Evolutionary conservation across 2,888 invertebrate genomes (phyloP).

Genomic region (Buathra laborator): DNA sequence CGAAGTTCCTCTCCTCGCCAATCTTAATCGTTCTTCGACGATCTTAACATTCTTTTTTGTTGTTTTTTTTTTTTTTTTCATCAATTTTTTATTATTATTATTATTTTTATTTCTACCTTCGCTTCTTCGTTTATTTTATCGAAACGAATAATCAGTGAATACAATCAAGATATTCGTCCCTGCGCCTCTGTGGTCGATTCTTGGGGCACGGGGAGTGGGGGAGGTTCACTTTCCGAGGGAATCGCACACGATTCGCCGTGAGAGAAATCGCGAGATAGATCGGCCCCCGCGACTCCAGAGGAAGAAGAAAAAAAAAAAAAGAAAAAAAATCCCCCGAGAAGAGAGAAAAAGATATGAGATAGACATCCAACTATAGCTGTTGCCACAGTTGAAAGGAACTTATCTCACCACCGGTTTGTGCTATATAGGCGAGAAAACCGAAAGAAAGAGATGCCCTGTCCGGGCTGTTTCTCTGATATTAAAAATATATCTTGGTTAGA

Average conservation of each 20-base stretch:
- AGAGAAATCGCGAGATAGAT: conserved; percentile 62
- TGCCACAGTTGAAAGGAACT: conserved; percentile 65
- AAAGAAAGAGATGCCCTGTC: conserved; percentile 64
- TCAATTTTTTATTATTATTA: conserved; percentile 7
- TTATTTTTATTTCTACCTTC: conserved; percentile 22
- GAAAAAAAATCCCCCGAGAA: neutral
- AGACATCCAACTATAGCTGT: conserved; percentile 31
- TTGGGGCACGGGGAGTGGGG: neutral
- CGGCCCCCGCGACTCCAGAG: conserved; percentile 13
- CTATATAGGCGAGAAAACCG: conserved; percentile 7
- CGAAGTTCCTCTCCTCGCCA: conserved; percentile 60
- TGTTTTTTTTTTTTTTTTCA: neutral
- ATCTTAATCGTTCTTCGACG: conserved; percentile 68
- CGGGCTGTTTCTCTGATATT: conserved; percentile 78
- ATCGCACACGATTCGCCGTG: conserved; percentile 62
- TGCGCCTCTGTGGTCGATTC: conserved; percentile 49
- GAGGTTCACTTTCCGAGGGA: conserved; percentile 55
- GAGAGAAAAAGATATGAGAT: conserved; percentile 21
- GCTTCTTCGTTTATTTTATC: conserved; percentile 68
- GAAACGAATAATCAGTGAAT: conserved; percentile 65
- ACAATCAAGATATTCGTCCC: conserved; percentile 67
- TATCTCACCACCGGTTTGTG: conserved; percentile 53
- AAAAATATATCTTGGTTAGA: conserved; percentile 80
- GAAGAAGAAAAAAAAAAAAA: conserved; percentile 5
- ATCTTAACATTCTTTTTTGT: conserved; percentile 52